Base-by-base conservation (phyloP, 2,113 vertebrate species). In the Burhinus bistriatus region DNA sequence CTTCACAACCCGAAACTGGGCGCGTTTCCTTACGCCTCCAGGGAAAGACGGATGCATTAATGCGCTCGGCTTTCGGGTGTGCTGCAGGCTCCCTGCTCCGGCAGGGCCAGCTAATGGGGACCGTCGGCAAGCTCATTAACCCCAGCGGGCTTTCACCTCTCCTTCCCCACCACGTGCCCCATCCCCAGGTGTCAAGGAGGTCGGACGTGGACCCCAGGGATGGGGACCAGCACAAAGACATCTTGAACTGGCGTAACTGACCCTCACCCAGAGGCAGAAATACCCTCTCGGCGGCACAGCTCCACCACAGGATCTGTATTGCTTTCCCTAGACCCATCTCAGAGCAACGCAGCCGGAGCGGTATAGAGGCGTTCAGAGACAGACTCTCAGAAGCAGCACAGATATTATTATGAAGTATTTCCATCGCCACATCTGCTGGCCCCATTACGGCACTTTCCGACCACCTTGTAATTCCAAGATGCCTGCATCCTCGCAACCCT, bases 331-430 rank as follows among this genome's bases (percentile, higher is more conserved):
- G 59, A 32, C 19, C 59, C 65, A 17, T 15, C 47, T 26, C 80
- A 2, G 77, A 68, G 49, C 49, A 9, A 51, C 5, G 49, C 49
- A 49, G 49, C 49, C 22, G 49, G 21, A 49, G 77, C 9, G 5
- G 15, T 0, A 65, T 11, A 2, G 9, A 69, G 0, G 38, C 2
- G 2, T 2, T 55, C 2, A 2, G 40, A 75, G 66, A 5, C 26
- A 12, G 76, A 36, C 22, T 64, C 76, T 54, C 5, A 9, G 72
- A 49, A 66, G 89, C 89, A 42, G 71, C 75, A 2, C 27, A 3
- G 68, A 26, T n/a, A 45, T 77, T 52, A 44, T 80, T 4, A 9
- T 6, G 34, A 65, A 49, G 42, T 17, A 21, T 87, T 71, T 87
- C 51, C 72, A 44, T 7, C 9, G 69, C 80, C 45, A 54, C n/a